phyloP scores from a whole-genome alignment of 2,113 vertebrate genomes.

The Paratilapia polleni region DNA sequence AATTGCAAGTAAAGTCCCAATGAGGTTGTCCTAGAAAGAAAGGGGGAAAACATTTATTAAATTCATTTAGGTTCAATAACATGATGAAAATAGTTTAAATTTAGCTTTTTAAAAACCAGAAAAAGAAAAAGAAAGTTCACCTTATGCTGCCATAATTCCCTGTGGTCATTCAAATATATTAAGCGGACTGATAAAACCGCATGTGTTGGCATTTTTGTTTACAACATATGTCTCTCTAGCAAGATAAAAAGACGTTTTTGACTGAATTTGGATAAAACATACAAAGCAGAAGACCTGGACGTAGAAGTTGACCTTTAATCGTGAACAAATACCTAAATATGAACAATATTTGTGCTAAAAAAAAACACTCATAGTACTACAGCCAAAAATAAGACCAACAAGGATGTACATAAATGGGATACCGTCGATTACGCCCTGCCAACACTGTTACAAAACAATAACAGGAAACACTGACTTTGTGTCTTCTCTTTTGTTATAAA shows the following conservation, averaged over 20 bases:
- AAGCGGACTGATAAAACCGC: neutral
- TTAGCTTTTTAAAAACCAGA: neutral
- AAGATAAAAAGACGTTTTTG: neutral
- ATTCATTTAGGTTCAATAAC: neutral
- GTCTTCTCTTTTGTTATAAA: neutral
- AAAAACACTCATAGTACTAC: neutral
- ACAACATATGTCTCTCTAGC: neutral
- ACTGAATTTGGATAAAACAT: neutral
- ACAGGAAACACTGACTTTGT: neutral
- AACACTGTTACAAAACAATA: neutral
- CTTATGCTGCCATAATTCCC: neutral
- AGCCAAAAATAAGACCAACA: neutral
- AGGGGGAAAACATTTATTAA: neutral
- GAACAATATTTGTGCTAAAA: neutral
- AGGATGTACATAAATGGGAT: neutral
- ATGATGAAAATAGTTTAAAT: neutral
- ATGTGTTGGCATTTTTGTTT: neutral
- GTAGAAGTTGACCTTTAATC: neutral
- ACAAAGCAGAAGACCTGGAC: neutral
- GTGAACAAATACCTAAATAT: neutral
- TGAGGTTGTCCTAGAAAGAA: slow-evolving; percentile 89
- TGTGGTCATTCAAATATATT: neutral
- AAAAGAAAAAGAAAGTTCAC: neutral
- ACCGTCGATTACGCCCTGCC: neutral
- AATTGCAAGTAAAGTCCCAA: slow-evolving; percentile 93